Conservation (phyloP, 2,797 vertebrate genomes). For the Percopsis omiscomaycus region DNA sequence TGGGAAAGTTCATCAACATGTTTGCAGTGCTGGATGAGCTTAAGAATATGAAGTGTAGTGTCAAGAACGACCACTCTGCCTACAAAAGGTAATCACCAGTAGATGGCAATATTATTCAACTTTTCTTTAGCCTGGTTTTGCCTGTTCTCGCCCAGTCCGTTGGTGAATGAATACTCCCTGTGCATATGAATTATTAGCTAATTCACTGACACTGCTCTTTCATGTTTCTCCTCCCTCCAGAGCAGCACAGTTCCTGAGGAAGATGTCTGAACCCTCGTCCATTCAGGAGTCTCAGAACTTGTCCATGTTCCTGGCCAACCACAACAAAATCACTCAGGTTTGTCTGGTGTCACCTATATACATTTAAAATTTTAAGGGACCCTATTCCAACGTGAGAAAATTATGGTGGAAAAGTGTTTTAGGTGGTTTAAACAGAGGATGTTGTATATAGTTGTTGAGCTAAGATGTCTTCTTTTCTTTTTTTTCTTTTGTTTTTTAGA, state of each 20-base stretch:
- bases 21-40: slow-evolving; percentile 96
- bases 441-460: too few relatives aligned
- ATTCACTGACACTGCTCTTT: background rate
- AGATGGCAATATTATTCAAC: slow-evolving; percentile 59
- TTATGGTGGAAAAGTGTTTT: too few relatives aligned
- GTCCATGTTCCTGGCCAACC: slow-evolving; percentile 98
- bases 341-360: slow-evolving; percentile 4
- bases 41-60: slow-evolving; percentile 99
- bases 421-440: too few relatives aligned
- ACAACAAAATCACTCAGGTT: slow-evolving; percentile 99
- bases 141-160: background rate
- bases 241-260: slow-evolving; percentile 95
- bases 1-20: slow-evolving; percentile 99
- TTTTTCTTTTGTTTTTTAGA: too few relatives aligned
- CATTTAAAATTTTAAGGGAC: too few relatives aligned
- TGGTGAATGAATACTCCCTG: background rate
- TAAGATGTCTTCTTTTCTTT: too few relatives aligned
- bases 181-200: background rate
- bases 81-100: slow-evolving; percentile 87
- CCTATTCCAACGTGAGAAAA: too few relatives aligned
- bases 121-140: background rate
- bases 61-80: slow-evolving; percentile 97
- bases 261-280: slow-evolving; percentile 97
- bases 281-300: slow-evolving; percentile 99
- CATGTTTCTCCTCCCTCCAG: slow-evolving; percentile 62